These are phyloP conservation scores for Bos javanicus DNA, from an alignment of 2,113 vertebrate species.

Conservation along the genomic window DNA sequence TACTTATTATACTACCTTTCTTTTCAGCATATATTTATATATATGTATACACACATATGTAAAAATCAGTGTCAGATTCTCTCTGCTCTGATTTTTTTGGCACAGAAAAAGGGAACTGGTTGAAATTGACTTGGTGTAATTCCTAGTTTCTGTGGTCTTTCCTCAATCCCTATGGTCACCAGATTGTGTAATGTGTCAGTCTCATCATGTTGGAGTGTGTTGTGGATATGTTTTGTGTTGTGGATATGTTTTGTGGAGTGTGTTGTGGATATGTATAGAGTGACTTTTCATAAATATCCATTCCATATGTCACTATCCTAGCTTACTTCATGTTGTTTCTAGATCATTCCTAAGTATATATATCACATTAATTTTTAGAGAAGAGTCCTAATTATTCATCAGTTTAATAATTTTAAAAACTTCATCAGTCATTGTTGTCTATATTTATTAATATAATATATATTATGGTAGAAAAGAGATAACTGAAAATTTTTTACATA, in stretches of 20 bases:
- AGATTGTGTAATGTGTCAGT: background rate
- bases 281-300: background rate
- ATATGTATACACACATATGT: background rate
- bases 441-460: background rate
- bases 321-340: background rate
- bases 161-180: background rate
- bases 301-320: background rate
- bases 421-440: background rate
- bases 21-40: background rate
- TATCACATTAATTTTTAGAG: background rate
- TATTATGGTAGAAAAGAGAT: background rate
- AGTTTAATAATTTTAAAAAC: background rate
- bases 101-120: background rate
- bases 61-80: background rate
- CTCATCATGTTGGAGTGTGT: background rate
- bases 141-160: background rate
- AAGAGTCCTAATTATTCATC: background rate
- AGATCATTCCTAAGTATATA: background rate
- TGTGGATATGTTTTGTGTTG: background rate
- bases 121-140: background rate
- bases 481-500: background rate
- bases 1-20: background rate
- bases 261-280: background rate
- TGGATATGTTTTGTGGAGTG: background rate
- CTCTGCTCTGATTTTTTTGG: background rate